Base-by-base conservation (phyloP, 2,113 vertebrate genomes). In the Lynx canadensis region DNA sequence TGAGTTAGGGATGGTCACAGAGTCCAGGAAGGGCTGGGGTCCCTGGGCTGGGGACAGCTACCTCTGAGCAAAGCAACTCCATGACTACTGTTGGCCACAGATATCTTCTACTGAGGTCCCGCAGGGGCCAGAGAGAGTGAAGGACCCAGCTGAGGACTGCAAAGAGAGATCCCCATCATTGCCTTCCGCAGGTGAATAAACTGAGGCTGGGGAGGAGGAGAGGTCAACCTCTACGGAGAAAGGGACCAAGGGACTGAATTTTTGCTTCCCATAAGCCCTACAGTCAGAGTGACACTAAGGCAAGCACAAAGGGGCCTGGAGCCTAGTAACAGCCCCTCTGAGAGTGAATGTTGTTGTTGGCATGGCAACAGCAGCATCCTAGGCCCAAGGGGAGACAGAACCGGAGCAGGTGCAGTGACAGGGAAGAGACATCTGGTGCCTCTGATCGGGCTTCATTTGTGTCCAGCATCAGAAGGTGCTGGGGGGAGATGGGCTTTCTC, bases 391-490 rank as follows among this genome's bases (percentile, higher is more conserved):
- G 52, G 85, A 89, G 45, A 36, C 89, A 86, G 66, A 83, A 23
- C 5, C 21, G 38, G 90, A 90, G 66, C 92, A 89, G 82, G 82
- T 91, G 50, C 57, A 66, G 41, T 41, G 83, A 89, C 89, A 96
- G 94, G 86, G 91, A 97, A 68, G 9, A 91, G 25, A 63, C 18
- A 69, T 31, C 25, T 0, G 0, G 12, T 81, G 23, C 50, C 31
- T 88, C 85, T 89, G 80, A 79, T 87, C 52, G 83, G 91, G 81
- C 31, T 52, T 96, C 55, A 36, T 91, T 97, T 89, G 66, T 79
- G 36, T 95, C 48, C 60, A 66, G 45, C 8, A 3, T 92, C 55
- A 33, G 55, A 76, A 87, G 74, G 48, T 71, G 38, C 73, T 1
- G 15, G 14, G 6, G 50, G 76, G 50, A 78, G 29, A 81, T 5